Evolutionary conservation across 2,113 vertebrate genomes (phyloP), one percentile per base, ranked within the genome.

Genomic region (Myodes glareolus): DNA sequence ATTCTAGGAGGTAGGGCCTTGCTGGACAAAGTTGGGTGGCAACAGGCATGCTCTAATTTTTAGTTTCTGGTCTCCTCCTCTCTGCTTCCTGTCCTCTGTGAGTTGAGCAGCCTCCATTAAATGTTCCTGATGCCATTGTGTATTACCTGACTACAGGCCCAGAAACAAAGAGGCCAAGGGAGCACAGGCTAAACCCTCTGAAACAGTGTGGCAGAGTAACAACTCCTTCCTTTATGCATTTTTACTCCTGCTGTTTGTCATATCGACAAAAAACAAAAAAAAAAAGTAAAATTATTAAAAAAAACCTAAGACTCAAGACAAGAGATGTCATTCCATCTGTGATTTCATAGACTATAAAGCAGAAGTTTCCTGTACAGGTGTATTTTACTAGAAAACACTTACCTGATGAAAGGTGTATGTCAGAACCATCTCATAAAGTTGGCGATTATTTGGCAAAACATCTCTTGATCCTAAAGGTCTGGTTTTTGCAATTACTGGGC

Each of bases 321-420:
- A 55, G 75, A 7, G 36, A 7, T 21, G 8, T 61, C 16, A 73
- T 88, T 87, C 45, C 27, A 11, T 73, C 91, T 95, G 16, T 82
- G 17, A 88, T 81, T 72, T 77, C 50, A 91, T 14, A 52, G 84
- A 52, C 97, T 7, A 90, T 1, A 92, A 92, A 95, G 84, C 50
- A 42, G 7, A 39, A 47, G 31, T 33, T 77, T 25, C 47, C 9
- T 31, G 5, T 27, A 33, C 42, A 65, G 70, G n/a, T 82, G 31
- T 36, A 29, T 23, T 87, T 93, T 47, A 50, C n/a, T 61, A 95
- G 4, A 55, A 92, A 85, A 94, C n/a, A 95, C 98, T 97, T 98
- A 99, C 99, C 98, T 99, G 99, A 97, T 99, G 99, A 97, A 99
- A 99, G 95, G 92, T 99, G 92, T 99, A 99, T 0, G 99, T 99